Base-by-base conservation (phyloP, 2,797 vertebrate genomes). In the Pelodytes ibericus region DNA sequence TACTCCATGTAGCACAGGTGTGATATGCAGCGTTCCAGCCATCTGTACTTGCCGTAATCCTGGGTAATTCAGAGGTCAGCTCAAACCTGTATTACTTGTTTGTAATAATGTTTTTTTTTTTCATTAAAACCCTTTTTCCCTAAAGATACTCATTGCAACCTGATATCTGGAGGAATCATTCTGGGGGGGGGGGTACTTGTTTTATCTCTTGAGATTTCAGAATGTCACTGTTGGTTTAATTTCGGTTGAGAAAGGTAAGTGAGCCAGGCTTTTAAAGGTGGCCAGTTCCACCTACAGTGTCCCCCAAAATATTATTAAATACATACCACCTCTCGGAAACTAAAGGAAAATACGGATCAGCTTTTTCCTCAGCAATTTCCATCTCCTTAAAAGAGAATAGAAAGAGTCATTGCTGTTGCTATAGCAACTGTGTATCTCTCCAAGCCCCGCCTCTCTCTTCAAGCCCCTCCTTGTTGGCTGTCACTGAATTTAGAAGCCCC, bases 71-170 rank as follows among this genome's bases (percentile, higher is more conserved):
- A 22, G 27, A 66, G 75, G 56, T 71, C 75, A 77, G 4, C 3
- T n/a, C 47, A 64, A 77, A 77, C 69, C 75, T 29, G 75, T 66
- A 77, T 72, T 77, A 72, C 75, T 53, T 18, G 75, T 77, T 77
- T 61, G 0, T 30, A 13, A 24, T 24, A 49, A 11, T 30, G 13
- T 25, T 61, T 65, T 30, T 71, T 36, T 26, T 47, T 29, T 56
- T 31, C 47, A 18, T 9, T 24, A 47, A 6, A 22, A n/a, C 18
- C 41, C 39, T 6, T 56, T 31, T 25, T 33, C 29, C 29, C 60
- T 66, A n/a, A 6, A 15, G 75, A 72, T 72, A 31, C 26, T 15
- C 26, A 24, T 26, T 66, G 75, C 61, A 72, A 77, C 49, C 0
- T 9, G 69, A 77, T 67, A 44, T 29, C 41, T 16, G 3, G 11